Evolutionary conservation across 2,888 invertebrate genomes (phyloP).

Genomic region (Pharmacophagus antenor): DNA sequence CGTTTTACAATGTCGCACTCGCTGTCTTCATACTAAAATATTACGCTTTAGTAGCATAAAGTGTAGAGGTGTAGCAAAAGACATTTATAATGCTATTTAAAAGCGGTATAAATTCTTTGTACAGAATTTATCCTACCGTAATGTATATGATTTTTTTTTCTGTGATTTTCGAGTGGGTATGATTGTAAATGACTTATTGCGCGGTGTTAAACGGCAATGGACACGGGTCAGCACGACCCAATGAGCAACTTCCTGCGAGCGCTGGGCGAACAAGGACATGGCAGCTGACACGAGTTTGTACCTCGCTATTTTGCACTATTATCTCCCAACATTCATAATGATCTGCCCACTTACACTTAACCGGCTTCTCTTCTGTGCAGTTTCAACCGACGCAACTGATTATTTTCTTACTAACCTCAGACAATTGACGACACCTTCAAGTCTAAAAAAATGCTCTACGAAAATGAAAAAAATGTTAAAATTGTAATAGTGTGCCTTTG

Average conservation of each 20-base stretch:
- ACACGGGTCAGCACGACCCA: conserved; percentile 69
- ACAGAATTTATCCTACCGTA: conserved; percentile 13
- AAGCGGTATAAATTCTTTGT: conserved; percentile 15
- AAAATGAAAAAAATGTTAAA: neutral
- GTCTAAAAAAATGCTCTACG: conserved; percentile 4
- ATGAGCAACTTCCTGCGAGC: conserved; percentile 71
- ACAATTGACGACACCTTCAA: conserved; percentile 19
- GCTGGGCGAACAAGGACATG: conserved; percentile 61
- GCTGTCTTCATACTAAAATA: conserved; percentile 32
- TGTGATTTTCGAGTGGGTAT: conserved; percentile 24
- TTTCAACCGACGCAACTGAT: conserved; percentile 24
- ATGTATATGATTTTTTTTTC: conserved; percentile 24
- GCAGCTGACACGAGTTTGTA: conserved; percentile 53
- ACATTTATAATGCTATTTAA: conserved; percentile 10
- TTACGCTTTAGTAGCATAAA: conserved; percentile 30
- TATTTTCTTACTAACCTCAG: conserved; percentile 7
- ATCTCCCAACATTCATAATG: conserved; percentile 29
- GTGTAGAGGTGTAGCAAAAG: conserved; percentile 12
- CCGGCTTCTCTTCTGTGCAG: conserved; percentile 17
- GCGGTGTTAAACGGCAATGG: conserved; percentile 40
- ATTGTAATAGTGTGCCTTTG: neutral
- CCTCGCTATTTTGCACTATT: conserved; percentile 31
- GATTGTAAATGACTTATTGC: conserved; percentile 22
- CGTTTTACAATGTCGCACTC: conserved; percentile 30
- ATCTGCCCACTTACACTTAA: conserved; percentile 28